Evolutionary conservation across 2,888 invertebrate genomes (phyloP), one percentile per base, ranked within the genome.

Genomic region (Thecophora atra): DNA sequence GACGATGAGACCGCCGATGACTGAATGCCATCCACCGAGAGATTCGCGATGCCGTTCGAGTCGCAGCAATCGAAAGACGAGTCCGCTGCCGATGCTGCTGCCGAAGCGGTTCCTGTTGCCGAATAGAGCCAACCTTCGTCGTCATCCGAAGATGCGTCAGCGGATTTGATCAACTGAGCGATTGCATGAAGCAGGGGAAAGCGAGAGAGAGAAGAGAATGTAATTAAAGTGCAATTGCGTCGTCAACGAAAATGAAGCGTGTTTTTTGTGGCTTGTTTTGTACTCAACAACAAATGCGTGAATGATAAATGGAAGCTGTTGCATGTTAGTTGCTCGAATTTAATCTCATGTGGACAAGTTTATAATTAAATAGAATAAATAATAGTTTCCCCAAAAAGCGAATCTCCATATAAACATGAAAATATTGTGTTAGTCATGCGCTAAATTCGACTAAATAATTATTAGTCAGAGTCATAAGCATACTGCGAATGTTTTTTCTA

Each of bases 81-180:
- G 67, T 44, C 44, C 11, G 58, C 56, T 19, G 62, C 7, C 26
- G 44, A 30, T 73, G 65, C 30, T 37, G 37, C 21, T 30, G 71
- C 42, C 65, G 74, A 44, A 17, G 21, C 8, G 73, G 75, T 7
- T 70, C 73, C 13, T 72, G 77, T 51, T 72, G 77, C 65, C 69
- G 82, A 82, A 75, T 84, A 87, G 56, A 85, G 79, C 87, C 87
- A 87, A 78, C 86, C 85, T 76, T 83, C 91, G 78, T 83, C 90
- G 81, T 91, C 91, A 64, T 78, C 78, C 62, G 91, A 90, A 68
- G 91, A 90, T 81, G 90, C 90, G 76, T 88, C 88, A 78, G 87
- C 85, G 74, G 87, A 87, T 81, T 87, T 86, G 66, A 84, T 81
- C 79, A 84, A 80, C 85, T 84, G 72, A 62, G n/a, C n/a, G 42